Conservation (phyloP, 92 coral and sea anemone species). For the Ricordea florida region DNA sequence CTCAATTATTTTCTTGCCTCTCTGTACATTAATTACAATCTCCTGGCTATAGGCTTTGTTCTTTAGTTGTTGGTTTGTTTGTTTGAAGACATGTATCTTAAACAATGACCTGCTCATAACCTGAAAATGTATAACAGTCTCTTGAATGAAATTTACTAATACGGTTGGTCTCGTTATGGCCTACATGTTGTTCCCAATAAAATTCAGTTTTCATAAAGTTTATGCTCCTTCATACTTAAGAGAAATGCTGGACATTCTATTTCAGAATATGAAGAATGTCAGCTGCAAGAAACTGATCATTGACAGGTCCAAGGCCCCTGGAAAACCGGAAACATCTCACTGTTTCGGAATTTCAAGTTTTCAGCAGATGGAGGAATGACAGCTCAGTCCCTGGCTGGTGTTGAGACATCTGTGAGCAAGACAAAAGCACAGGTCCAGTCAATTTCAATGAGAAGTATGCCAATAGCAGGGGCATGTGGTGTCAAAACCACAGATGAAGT, state of each 20-base stretch:
- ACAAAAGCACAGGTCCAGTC: background rate
- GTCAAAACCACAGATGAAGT: conserved; percentile 1
- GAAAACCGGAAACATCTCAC: conserved; percentile 9
- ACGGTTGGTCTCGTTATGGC: background rate
- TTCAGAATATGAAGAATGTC: conserved; percentile 23
- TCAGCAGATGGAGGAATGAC: conserved; percentile 3
- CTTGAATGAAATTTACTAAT: too few relatives aligned
- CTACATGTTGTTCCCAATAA: background rate
- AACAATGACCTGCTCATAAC: too few relatives aligned
- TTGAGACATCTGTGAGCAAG: conserved; percentile 4
- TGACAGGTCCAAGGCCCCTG: conserved; percentile 1
- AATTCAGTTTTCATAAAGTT: background rate
- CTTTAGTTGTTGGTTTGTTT: too few relatives aligned
- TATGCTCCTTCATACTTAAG: background rate
- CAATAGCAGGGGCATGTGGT: conserved; percentile 19
- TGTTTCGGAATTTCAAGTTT: conserved; percentile 32
- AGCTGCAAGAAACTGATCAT: conserved; percentile 18
- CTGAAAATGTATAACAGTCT: background rate
- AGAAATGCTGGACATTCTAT: background rate
- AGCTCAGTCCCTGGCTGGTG: conserved; percentile 36
- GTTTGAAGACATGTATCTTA: too few relatives aligned
- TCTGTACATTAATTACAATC: too few relatives aligned
- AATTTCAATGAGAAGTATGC: background rate
- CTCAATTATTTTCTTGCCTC: too few relatives aligned
- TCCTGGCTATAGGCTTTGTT: too few relatives aligned